Evolutionary conservation across 2,113 vertebrate genomes (phyloP), one percentile per base, ranked within the genome.

Genomic region (Motacilla tschutschensis): DNA sequence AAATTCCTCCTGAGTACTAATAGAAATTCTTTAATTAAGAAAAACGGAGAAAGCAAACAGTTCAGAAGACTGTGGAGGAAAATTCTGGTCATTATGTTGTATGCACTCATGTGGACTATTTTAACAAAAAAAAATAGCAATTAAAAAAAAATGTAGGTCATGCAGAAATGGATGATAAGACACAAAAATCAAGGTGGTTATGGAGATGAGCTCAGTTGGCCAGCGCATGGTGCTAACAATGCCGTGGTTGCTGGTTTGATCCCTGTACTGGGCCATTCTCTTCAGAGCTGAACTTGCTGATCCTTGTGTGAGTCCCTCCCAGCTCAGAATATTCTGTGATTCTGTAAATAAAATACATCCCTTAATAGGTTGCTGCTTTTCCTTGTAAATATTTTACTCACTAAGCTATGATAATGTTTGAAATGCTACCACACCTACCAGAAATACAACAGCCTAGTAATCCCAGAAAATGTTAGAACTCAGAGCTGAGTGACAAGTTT

Each of bases 231-330:
- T 43, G 44, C 9, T 18, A 8, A 57, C 8, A 65, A 65, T 31
- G 4, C 17, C 3, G 1, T 15, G 26, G 6, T n/a, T 58, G 3
- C 13, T 36, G 26, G 14, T 58, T 50, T 57, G 51, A 83, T 25
- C 11, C 9, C 26, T n/a, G 4, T 10, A 18, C 51, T 26, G 14
- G 21, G 17, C 17, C 21, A 15, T 43, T 50, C 21, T 36, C 17
- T 50, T 17, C 8, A 9, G 11, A 74, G 21, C 5, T 65, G 21
- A 50, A 36, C 17, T 57, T 0, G 0, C 17, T 41, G 10, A 41
- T 48, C 8, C 8, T 43, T 12, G 9, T 10, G 9, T 36, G 31
- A 6, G 6, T 43, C 20, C 11, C 21, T 50, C 43, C 14, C 31
- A 36, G 26, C 26, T n/a, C 43, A 65, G 26, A 65, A 83, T 22